Conservation (phyloP, 2,888 invertebrate species). For the Ectemnius lituratus region DNA sequence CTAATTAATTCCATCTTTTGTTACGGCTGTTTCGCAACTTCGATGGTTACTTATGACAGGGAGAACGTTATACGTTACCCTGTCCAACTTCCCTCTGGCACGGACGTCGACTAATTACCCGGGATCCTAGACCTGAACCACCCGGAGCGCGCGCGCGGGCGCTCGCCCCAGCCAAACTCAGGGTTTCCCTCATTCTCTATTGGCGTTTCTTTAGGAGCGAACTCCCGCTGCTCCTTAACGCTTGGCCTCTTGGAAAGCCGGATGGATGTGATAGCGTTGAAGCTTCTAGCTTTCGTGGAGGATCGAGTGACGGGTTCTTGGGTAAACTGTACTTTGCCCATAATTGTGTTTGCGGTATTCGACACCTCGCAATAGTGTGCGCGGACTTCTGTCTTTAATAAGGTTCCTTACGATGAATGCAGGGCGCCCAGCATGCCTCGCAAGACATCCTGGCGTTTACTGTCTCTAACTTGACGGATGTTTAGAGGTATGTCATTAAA, state of each 20-base stretch:
- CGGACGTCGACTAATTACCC: conserved; percentile 55
- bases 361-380: conserved; percentile 8
- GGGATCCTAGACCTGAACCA: conserved; percentile 10
- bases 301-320: conserved; percentile 30
- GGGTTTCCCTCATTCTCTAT: neutral
- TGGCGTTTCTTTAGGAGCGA: neutral
- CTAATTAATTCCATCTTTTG: conserved; percentile 73
- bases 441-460: neutral
- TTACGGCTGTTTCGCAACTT: conserved; percentile 60
- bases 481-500: too few relatives aligned
- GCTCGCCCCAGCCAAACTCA: conserved; percentile 12
- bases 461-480: too few relatives aligned
- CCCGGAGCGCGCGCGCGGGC: too few relatives aligned
- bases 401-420: neutral
- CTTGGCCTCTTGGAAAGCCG: conserved; percentile 14
- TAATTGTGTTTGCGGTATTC: conserved; percentile 19
- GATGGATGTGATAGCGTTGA: conserved; percentile 2
- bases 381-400: conserved; percentile 5
- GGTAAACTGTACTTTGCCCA: conserved; percentile 4
- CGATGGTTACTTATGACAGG: conserved; percentile 43
- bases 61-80: conserved; percentile 40
- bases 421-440: neutral
- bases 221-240: conserved; percentile 4
- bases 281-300: conserved; percentile 6
- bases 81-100: conserved; percentile 40